Conservation (phyloP, 2,797 vertebrate species). For the Sparidentex hasta region DNA sequence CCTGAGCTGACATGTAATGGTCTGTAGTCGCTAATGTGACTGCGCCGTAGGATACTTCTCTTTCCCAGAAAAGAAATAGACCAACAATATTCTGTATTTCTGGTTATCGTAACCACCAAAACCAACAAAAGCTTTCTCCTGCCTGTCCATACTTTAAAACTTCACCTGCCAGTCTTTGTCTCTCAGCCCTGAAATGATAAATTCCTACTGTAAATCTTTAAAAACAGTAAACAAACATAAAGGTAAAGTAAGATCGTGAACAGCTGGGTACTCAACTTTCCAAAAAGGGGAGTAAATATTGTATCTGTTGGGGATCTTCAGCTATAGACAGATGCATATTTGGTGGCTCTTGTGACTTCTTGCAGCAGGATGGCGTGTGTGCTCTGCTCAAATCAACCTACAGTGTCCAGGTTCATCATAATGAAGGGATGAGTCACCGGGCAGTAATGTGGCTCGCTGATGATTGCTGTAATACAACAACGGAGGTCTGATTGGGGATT, state of each 20-base stretch:
- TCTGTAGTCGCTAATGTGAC: no score
- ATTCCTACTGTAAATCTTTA: background rate
- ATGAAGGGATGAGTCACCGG: background rate
- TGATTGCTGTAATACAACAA: background rate
- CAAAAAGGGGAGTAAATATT: background rate
- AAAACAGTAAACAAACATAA: background rate
- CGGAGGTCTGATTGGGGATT: background rate
- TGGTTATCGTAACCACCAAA: background rate
- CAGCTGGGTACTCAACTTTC: background rate
- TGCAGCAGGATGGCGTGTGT: background rate
- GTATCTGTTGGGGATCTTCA: conserved; percentile 4
- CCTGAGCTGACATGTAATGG: no score
- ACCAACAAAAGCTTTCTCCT: background rate
- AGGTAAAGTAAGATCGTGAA: background rate
- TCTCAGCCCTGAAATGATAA: background rate
- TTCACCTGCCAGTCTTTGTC: background rate
- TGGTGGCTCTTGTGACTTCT: background rate
- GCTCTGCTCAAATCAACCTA: background rate
- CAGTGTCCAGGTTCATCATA: background rate
- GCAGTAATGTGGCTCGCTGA: background rate
- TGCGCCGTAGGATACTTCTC: background rate
- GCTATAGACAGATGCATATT: background rate
- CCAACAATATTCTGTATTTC: background rate
- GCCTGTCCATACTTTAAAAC: background rate
- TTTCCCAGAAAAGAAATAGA: background rate